Conservation (phyloP, 2,113 vertebrate genomes). For the Zonotrichia leucophrys region DNA sequence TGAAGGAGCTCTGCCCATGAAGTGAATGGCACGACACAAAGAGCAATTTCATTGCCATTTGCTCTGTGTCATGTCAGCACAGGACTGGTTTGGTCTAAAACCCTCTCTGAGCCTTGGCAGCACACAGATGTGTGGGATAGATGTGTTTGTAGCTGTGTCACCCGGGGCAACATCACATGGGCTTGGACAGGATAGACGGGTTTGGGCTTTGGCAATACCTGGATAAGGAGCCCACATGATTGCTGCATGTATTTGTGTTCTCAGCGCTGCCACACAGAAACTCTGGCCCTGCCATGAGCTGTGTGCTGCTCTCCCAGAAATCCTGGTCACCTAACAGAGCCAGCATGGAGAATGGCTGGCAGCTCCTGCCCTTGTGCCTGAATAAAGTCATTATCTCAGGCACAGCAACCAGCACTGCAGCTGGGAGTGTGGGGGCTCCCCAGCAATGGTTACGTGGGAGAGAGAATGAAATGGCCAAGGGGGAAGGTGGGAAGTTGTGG, state of each 20-base stretch:
- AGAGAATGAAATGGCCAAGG: not conserved
- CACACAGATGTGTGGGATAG: not conserved
- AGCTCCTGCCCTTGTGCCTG: not conserved
- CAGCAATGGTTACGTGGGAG: rapidly evolving
- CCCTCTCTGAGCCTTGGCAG: not conserved
- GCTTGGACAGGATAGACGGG: not conserved
- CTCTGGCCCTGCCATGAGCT: not conserved
- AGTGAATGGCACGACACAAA: not conserved
- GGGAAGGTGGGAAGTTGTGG: not conserved
- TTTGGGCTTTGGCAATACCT: not conserved
- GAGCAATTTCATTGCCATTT: not conserved
- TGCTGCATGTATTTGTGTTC: not conserved
- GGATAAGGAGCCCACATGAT: not conserved
- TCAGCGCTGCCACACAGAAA: not conserved
- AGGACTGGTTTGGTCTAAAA: not conserved
- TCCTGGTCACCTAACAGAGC: not conserved
- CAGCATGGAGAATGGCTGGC: not conserved
- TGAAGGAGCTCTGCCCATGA: not conserved
- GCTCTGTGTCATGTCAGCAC: not conserved
- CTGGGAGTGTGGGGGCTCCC: not conserved
- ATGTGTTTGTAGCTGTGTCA: not conserved
- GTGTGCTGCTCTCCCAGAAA: not conserved
- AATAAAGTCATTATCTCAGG: not conserved
- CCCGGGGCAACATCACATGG: not conserved
- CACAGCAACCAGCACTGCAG: not conserved